Evolutionary conservation across 2,113 vertebrate genomes (phyloP).

Genomic region (Cariama cristata): DNA sequence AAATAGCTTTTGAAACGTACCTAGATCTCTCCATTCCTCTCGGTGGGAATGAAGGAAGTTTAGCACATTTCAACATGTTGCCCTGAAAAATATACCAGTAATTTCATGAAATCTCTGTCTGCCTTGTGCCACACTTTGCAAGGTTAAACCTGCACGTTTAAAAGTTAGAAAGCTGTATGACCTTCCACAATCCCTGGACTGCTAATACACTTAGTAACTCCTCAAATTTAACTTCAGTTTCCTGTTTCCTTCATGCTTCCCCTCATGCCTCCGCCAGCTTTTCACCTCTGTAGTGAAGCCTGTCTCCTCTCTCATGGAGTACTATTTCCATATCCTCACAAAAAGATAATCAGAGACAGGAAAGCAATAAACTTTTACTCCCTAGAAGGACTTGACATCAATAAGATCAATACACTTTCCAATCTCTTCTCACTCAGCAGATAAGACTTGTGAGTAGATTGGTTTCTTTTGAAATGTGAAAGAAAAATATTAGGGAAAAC

Average conservation of each 20-base stretch:
- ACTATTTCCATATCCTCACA: not conserved
- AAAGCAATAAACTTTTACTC: conserved; percentile 18
- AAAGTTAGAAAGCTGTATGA: not conserved
- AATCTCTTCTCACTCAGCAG: not conserved
- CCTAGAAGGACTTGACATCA: not conserved
- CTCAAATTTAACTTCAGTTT: not conserved
- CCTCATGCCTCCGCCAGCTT: not conserved
- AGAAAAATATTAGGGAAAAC: not conserved
- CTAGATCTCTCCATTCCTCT: not conserved
- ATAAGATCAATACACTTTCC: not conserved
- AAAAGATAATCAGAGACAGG: not conserved
- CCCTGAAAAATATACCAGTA: not conserved
- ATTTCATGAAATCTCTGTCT: not conserved
- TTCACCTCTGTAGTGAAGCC: not conserved
- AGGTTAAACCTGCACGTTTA: not conserved
- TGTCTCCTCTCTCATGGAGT: not conserved
- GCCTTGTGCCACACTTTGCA: not conserved
- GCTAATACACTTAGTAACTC: not conserved
- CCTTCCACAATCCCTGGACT: not conserved
- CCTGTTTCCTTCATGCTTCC: not conserved
- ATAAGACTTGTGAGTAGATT: not conserved
- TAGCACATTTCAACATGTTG: not conserved
- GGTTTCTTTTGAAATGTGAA: not conserved
- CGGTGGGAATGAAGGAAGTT: not conserved
- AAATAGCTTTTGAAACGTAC: not conserved